phyloP scores from a whole-genome alignment of 2,113 vertebrate genomes.

The Rhabdornis inornatus region DNA sequence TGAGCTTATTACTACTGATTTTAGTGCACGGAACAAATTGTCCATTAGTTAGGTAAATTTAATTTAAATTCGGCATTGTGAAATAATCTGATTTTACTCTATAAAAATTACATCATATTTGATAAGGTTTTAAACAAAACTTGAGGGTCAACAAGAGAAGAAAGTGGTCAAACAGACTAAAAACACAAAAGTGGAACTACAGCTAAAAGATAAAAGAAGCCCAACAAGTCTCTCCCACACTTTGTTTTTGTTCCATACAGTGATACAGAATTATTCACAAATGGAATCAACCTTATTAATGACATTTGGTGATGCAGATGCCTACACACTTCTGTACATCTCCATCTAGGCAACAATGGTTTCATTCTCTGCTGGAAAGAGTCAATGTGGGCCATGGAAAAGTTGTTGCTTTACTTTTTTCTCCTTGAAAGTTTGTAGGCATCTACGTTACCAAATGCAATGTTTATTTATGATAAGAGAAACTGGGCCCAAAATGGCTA shows the following conservation, averaged over 20 bases:
- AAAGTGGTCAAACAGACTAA: background rate
- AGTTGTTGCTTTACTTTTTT: background rate
- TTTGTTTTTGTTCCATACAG: background rate
- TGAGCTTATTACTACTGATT: background rate
- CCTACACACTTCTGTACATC: background rate
- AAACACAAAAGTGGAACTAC: background rate
- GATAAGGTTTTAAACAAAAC: background rate
- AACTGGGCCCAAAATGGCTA: background rate
- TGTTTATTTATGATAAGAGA: background rate
- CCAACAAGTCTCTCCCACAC: rapidly evolving
- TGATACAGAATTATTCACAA: background rate
- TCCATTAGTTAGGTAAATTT: background rate
- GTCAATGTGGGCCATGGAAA: background rate
- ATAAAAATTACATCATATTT: background rate
- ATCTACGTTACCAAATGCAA: background rate
- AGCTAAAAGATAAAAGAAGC: background rate
- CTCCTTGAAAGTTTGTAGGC: too few relatives aligned
- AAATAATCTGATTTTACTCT: background rate
- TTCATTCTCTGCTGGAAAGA: background rate
- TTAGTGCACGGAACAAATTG: background rate
- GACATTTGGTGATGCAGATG: background rate
- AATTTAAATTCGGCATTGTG: background rate
- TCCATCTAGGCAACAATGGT: background rate
- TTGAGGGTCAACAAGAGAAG: background rate
- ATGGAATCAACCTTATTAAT: background rate